Percentiles rank a stretch among this genome's conserved stretches.
Conservation (phyloP, 2,113 vertebrate genomes). For the Copsychus sechellarum region DNA sequence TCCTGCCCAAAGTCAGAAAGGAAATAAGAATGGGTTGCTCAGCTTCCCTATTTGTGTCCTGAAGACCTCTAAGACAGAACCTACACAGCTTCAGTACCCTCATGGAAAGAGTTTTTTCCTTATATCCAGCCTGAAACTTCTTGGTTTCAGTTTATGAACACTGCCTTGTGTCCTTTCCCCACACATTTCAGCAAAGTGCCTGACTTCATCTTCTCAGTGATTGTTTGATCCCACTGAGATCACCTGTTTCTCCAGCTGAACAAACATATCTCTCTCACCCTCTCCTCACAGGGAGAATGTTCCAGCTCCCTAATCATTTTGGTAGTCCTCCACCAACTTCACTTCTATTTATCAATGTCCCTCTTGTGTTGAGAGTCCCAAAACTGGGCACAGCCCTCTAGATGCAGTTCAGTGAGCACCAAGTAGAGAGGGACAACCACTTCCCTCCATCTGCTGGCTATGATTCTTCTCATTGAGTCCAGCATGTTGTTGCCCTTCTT, state of each 20-base stretch:
- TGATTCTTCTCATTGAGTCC: background rate
- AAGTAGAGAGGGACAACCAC: background rate
- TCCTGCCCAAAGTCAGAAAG: background rate
- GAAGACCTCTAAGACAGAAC: background rate
- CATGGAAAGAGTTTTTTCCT: background rate
- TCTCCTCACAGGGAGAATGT: background rate
- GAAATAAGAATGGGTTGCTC: background rate
- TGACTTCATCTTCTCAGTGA: background rate
- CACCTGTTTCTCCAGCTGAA: background rate
- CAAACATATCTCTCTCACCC: background rate
- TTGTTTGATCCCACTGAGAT: background rate
- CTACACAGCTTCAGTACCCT: background rate
- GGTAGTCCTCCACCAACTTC: background rate
- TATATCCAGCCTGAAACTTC: background rate
- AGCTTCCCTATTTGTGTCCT: background rate
- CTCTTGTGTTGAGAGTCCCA: background rate
- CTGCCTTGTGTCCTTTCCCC: background rate
- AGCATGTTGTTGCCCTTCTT: background rate
- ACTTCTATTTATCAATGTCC: background rate
- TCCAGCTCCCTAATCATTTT: background rate
- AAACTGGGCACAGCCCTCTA: background rate
- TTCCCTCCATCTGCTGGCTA: background rate
- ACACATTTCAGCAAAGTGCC: rapidly evolving
- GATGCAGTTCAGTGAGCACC: background rate
- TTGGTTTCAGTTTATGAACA: background rate